These are phyloP conservation scores for Phaethon lepturus DNA, from an alignment of 2,113 vertebrate genomes.

Conservation along the genomic window DNA sequence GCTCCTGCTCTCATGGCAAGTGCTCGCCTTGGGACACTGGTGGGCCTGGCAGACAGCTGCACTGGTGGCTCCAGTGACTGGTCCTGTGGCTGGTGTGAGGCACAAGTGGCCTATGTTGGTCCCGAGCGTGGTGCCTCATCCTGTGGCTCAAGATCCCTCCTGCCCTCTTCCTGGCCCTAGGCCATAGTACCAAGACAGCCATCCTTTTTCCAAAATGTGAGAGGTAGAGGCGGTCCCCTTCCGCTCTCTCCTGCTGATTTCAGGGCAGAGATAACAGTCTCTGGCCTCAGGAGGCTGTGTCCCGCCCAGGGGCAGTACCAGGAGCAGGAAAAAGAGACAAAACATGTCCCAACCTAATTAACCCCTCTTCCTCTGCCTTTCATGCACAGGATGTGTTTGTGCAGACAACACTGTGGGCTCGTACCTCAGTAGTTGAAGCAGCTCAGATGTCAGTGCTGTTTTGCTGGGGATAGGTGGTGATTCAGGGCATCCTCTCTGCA, in stretches of 20 bases:
- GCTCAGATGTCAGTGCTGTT: not conserved
- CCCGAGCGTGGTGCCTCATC: not conserved
- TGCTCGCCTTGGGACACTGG: fast-evolving
- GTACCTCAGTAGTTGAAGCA: not conserved
- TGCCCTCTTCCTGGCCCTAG: not conserved
- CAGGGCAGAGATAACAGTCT: not conserved
- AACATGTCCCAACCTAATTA: not conserved
- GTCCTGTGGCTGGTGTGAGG: not conserved
- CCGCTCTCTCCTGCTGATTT: not conserved
- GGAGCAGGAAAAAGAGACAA: not conserved
- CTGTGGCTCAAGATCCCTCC: not conserved
- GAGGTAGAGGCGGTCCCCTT: not conserved
- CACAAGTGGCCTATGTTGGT: not conserved
- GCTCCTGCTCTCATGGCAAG: not conserved
- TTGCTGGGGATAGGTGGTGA: not conserved
- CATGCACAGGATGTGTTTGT: not conserved
- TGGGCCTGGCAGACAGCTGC: no score
- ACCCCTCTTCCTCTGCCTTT: not conserved
- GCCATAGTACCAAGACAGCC: not conserved
- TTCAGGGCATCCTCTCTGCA: not conserved
- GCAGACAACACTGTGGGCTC: not conserved
- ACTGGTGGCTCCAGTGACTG: not conserved
- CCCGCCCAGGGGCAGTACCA: not conserved
- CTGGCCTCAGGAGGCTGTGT: not conserved
- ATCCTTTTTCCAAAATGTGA: not conserved